Evolutionary conservation across 2,888 invertebrate genomes (phyloP).

Genomic region (Acanthosepion lycidas): DNA sequence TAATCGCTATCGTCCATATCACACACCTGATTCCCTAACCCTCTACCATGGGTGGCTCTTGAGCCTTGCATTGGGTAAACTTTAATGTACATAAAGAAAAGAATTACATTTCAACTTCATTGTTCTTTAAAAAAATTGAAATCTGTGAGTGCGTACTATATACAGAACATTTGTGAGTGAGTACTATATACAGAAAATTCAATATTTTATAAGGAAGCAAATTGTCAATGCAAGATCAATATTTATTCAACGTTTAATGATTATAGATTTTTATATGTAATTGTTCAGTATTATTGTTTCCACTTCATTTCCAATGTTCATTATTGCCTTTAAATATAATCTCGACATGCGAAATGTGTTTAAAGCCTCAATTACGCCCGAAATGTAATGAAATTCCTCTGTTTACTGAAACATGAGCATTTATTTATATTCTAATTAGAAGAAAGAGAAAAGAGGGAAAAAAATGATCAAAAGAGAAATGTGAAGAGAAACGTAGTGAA

Average conservation of each 20-base stretch:
- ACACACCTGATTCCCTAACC: too few species aligned
- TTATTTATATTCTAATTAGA: neutral
- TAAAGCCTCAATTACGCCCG: neutral
- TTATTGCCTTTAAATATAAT: slow-evolving; percentile 16
- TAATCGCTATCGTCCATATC: too few species aligned
- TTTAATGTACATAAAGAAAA: too few species aligned
- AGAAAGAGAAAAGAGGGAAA: neutral
- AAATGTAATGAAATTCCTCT: neutral
- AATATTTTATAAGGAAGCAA: neutral
- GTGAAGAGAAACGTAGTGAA: neutral
- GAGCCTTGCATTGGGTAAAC: too few species aligned
- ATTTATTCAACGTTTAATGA: neutral
- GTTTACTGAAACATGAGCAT: neutral
- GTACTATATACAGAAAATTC: too few species aligned
- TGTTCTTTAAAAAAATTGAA: too few species aligned
- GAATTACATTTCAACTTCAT: too few species aligned
- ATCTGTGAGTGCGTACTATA: too few species aligned
- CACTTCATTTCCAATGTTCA: neutral
- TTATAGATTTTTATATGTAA: neutral
- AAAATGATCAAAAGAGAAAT: neutral
- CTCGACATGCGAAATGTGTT: neutral
- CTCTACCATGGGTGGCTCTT: too few species aligned
- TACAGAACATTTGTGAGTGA: too few species aligned
- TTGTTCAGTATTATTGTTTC: neutral
- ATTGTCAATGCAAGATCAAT: neutral